Evolutionary conservation across 2,797 vertebrate genomes (phyloP), one percentile per base, ranked within the genome.

Genomic region (Parambassis ranga): DNA sequence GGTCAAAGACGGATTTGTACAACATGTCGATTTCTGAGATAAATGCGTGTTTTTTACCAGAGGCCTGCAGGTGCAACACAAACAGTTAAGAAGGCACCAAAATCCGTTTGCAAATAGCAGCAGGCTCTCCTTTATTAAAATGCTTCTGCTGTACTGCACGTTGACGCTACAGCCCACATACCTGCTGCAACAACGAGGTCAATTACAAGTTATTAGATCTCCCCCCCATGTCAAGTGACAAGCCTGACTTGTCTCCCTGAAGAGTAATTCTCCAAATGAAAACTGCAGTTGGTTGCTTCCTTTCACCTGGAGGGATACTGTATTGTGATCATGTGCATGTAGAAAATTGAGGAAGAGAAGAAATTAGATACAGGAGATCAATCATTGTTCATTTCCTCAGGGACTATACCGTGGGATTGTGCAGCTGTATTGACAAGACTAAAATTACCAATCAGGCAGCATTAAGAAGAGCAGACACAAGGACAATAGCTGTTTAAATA

Each of bases 381-480:
- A 78, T 85, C 62, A 66, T 23, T 38, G 35, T 63, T 82, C 50
- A 79, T 83, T 87, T 84, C 70, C 82, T 66, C 4, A 8, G 42
- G 42, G 77, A 70, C 38, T 14, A 2, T 3, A 43, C 46, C n/a
- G 28, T 30, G 28, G 36, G n/a, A n/a, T n/a, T 30, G 42, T 50
- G 35, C 20, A 49, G 50, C 19, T 30, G 2, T 48, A 56, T 44
- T 70, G 62, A 63, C 38, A 41, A 49, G 44, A 32, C 13, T 58
- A 32, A 72, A 67, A 77, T 78, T 46, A 77, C 35, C 44, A 49
- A 46, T 62, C 43, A n/a, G 15, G 49, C 7, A 33, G 6, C 35
- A n/a, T 62, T 19, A 2, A 30, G 56, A 51, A 48, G 24, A 47
- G 38, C 10, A 48, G 15, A 10, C 10, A 15, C 24, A 1, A 28